These are phyloP conservation scores for Actinia tenebrosa DNA, from an alignment of 64 coral and sea anemone species.

Conservation along the genomic window DNA sequence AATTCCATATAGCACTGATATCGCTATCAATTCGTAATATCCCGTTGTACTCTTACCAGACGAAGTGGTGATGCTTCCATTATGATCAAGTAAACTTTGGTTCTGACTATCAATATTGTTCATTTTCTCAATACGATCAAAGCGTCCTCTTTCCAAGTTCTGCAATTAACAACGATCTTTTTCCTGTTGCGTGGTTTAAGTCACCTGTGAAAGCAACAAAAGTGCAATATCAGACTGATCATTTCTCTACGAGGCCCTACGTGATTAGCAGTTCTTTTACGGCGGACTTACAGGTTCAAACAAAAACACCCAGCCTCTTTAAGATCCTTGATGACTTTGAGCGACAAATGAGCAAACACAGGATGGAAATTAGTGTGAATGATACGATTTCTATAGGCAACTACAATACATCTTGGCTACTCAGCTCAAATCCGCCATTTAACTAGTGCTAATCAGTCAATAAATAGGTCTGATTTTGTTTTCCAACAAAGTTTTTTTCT, in stretches of 20 bases:
- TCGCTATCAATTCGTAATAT: conserved; percentile 14
- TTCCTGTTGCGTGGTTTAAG: neutral
- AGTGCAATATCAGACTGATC: neutral
- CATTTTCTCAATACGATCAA: neutral
- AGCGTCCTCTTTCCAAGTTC: neutral
- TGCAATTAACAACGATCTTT: neutral
- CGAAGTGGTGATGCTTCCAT: neutral
- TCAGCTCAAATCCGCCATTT: neutral
- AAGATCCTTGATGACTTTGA: neutral
- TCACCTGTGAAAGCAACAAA: neutral
- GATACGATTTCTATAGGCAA: neutral
- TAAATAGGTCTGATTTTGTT: neutral
- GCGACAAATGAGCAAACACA: neutral
- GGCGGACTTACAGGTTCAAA: neutral
- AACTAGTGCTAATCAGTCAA: neutral
- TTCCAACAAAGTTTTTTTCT: neutral
- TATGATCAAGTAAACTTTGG: neutral
- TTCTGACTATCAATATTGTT: neutral
- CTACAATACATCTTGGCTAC: neutral
- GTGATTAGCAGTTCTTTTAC: neutral
- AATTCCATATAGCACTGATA: conserved; percentile 50
- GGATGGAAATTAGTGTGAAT: neutral
- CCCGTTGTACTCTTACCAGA: neutral
- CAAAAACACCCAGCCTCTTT: neutral
- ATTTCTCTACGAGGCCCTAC: neutral